Conservation (phyloP, 2,888 invertebrate genomes). For the Myopa tessellatipennis region DNA sequence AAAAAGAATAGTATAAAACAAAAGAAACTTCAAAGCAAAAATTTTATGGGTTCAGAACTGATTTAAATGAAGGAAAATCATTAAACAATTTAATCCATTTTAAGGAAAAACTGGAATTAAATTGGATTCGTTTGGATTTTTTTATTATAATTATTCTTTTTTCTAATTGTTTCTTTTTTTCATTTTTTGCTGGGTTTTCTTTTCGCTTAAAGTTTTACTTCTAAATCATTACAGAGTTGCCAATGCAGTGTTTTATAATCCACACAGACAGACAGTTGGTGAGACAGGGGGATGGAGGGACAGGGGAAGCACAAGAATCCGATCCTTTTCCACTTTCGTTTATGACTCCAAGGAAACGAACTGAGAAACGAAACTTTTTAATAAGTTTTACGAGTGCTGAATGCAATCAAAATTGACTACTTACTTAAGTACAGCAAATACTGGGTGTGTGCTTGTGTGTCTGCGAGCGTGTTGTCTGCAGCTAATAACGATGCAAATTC, state of each 20-base stretch:
- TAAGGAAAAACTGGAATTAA: too few species aligned
- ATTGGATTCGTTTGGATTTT: too few species aligned
- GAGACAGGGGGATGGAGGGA: too few species aligned
- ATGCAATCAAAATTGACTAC: slow-evolving; percentile 54
- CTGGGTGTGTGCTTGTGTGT: neutral
- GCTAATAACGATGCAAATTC: slow-evolving; percentile 52
- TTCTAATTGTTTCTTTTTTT: too few species aligned
- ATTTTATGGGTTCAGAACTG: neutral
- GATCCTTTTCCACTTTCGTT: neutral
- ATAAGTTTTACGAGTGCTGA: slow-evolving; percentile 61
- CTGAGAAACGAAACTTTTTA: slow-evolving; percentile 52
- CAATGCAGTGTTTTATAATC: neutral
- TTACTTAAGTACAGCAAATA: slow-evolving; percentile 13
- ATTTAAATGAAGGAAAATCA: neutral
- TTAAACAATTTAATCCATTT: neutral
- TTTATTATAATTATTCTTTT: too few species aligned
- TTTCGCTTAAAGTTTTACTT: neutral
- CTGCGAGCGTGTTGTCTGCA: slow-evolving; percentile 44
- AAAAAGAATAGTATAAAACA: too few species aligned
- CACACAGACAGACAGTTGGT: too few species aligned
- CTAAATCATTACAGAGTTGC: neutral
- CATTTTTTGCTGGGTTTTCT: too few species aligned
- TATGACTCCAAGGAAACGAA: slow-evolving; percentile 2
- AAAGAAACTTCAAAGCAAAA: neutral
- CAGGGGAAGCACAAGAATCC: too few species aligned